Evolutionary conservation across 2,888 invertebrate genomes (phyloP).

Genomic region (Agrochola lota): DNA sequence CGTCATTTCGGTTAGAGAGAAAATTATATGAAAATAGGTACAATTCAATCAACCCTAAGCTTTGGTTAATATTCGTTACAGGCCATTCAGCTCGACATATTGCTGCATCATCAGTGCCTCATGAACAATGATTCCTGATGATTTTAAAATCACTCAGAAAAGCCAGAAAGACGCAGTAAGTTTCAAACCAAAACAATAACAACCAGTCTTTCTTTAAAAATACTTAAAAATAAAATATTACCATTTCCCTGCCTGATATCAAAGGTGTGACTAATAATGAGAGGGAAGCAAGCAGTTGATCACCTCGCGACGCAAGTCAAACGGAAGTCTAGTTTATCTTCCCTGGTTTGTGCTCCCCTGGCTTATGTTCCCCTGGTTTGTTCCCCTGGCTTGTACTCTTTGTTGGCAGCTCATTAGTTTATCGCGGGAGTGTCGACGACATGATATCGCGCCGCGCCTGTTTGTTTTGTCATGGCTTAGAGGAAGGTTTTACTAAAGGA

Average conservation of each 20-base stretch:
- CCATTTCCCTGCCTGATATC: background rate
- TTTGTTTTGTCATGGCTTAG: slow-evolving; percentile 56
- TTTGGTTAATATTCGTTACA: background rate
- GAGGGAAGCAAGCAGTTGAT: slow-evolving; percentile 29
- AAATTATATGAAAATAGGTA: background rate
- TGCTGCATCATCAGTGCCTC: background rate
- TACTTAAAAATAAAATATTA: background rate
- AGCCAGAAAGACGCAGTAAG: background rate
- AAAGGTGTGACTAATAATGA: slow-evolving; percentile 20
- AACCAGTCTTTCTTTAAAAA: background rate
- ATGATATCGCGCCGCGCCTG: slow-evolving; percentile 35
- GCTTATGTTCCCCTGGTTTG: slow-evolving; percentile 7
- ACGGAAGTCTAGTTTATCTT: slow-evolving; percentile 16
- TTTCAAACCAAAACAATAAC: background rate
- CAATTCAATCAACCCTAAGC: too few relatives aligned
- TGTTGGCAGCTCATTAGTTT: slow-evolving; percentile 65
- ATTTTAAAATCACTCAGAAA: background rate
- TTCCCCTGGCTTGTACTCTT: slow-evolving; percentile 35
- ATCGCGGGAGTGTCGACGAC: slow-evolving; percentile 55
- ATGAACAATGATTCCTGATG: background rate
- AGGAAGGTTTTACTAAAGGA: slow-evolving; percentile 39
- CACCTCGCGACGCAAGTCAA: slow-evolving; percentile 21
- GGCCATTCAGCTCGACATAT: background rate
- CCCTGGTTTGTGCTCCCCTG: background rate
- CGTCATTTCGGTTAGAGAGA: background rate